Evolutionary conservation across 2,797 vertebrate species (phyloP), one percentile per base, ranked within the genome.

Genomic region (Rhodeus uyekii): DNA sequence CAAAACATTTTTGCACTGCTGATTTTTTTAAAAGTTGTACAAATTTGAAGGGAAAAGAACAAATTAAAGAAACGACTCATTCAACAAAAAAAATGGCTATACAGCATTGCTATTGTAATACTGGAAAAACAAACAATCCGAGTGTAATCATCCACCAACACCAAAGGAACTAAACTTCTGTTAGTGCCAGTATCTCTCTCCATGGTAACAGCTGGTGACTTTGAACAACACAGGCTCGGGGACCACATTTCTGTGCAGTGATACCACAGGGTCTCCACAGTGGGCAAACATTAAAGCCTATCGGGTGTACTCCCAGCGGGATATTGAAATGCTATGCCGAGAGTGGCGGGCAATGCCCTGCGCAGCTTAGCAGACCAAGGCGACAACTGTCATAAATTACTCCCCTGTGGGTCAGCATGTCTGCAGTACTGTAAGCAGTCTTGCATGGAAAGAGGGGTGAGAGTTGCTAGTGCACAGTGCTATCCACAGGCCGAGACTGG

Each of bases 381-480:
- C 86, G 93, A 94, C 93, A 94, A 93, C 92, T 93, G 93, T 94
- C 92, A 92, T 87, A 92, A 93, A 94, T 92, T 68, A 92, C 86
- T 92, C 93, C 92, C 92, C 82, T 81, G 91, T 90, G 92, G 89
- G 87, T 80, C 78, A 58, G 83, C 88, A 88, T 92, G 90, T 90
- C 92, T 90, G 88, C 85, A 85, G 88, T 89, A 88, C 85, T 87
- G 86, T 86, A 87, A 88, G 81, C 77, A 83, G 85, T 80, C 81
- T 80, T n/a, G 73, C 38, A 69, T 74, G 72, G 60, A 81, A 81
- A 48, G 78, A 65, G 76, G 73, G 48, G 67, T 29, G 69, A 72
- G 65, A 64, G 87, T n/a, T n/a, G n/a, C n/a, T n/a, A 61, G n/a
- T 36, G 53, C 44, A 34, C 76, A 42, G 50, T 83, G 48, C 76